Conservation (phyloP, 2,888 invertebrate species). For the Hydropsyche betteni region DNA sequence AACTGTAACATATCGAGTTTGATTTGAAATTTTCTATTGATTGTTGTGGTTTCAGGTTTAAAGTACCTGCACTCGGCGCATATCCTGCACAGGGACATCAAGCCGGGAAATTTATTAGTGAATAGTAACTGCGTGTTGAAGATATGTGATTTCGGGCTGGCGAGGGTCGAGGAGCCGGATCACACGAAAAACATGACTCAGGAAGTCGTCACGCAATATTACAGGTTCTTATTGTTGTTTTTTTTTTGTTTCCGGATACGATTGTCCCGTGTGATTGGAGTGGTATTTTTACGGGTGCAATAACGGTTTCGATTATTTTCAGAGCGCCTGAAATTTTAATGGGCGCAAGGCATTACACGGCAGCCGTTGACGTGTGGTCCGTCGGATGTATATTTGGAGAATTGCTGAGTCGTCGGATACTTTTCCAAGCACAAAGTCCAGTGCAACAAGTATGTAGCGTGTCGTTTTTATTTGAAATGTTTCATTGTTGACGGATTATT, state of each 20-base stretch:
- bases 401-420: conserved; percentile 90
- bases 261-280: background rate
- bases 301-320: conserved; percentile 48
- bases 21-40: too few relatives aligned
- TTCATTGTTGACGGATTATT: conserved; percentile 2
- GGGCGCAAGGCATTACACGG: conserved; percentile 97
- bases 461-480: conserved; percentile 6
- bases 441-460: conserved; percentile 81
- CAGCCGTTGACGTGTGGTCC: conserved; percentile 98
- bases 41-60: conserved; percentile 76
- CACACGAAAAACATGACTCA: conserved; percentile 97
- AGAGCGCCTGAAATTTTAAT: conserved; percentile 98
- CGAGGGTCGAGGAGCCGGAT: conserved; percentile 96
- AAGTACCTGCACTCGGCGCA: conserved; percentile 99
- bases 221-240: conserved; percentile 64
- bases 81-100: conserved; percentile 98
- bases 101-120: conserved; percentile 98
- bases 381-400: conserved; percentile 99
- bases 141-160: conserved; percentile 99
- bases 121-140: conserved; percentile 99
- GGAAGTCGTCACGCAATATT: conserved; percentile 99
- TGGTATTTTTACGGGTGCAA: background rate
- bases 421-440: conserved; percentile 98
- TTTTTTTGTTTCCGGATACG: background rate
- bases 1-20: too few relatives aligned